Evolutionary conservation across 2,888 invertebrate genomes (phyloP).

Genomic region (Agriotes lineatus): DNA sequence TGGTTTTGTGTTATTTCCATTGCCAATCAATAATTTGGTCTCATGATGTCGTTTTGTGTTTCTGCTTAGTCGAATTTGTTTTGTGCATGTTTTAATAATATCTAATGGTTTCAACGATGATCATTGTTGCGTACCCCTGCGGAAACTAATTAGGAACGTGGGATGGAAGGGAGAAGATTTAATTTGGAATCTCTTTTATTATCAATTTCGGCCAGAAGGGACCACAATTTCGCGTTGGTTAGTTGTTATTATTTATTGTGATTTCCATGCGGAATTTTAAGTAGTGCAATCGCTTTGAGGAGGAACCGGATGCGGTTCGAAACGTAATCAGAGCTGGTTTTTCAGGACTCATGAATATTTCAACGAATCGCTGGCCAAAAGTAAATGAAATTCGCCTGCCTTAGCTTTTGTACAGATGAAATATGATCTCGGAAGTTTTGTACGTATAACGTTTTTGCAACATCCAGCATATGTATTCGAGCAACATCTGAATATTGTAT

Average conservation of each 20-base stretch:
- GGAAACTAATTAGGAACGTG: too few relatives aligned
- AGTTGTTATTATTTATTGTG: neutral
- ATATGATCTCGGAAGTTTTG: slow-evolving; percentile 15
- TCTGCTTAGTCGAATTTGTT: too few relatives aligned
- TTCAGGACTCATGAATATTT: slow-evolving; percentile 25
- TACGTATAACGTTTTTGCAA: slow-evolving; percentile 15
- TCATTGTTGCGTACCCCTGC: too few relatives aligned
- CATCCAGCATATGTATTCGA: slow-evolving; percentile 14
- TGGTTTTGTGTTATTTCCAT: too few relatives aligned
- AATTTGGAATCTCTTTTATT: too few relatives aligned
- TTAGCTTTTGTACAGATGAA: slow-evolving; percentile 23
- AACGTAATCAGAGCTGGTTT: slow-evolving; percentile 26
- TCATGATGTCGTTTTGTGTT: too few relatives aligned
- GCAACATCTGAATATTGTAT: slow-evolving; percentile 22
- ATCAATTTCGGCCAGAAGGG: too few relatives aligned
- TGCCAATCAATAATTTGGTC: too few relatives aligned
- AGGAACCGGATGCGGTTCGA: slow-evolving; percentile 18
- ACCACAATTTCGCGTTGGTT: too few relatives aligned
- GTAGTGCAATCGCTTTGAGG: slow-evolving; percentile 11
- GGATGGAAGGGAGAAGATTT: too few relatives aligned
- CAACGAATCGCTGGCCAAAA: slow-evolving; percentile 19
- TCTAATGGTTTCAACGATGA: too few relatives aligned
- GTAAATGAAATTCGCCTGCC: slow-evolving; percentile 19
- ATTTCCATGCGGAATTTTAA: slow-evolving; percentile 12
- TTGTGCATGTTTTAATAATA: too few relatives aligned